These are phyloP conservation scores for Artibeus lituratus DNA, from an alignment of 2,797 vertebrate genomes.

Conservation along the genomic window DNA sequence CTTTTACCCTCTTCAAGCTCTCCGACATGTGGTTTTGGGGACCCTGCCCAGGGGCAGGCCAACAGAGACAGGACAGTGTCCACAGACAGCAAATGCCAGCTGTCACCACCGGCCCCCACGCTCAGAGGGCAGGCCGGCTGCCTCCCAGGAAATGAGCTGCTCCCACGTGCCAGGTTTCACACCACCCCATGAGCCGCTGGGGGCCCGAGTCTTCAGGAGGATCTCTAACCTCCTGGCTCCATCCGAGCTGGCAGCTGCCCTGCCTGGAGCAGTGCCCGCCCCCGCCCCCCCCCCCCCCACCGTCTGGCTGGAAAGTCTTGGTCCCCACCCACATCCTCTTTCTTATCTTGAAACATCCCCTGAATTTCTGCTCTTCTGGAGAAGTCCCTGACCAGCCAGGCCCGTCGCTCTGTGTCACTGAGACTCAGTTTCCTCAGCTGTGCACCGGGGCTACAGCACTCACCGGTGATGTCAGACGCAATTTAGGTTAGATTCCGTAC, in stretches of 20 bases:
- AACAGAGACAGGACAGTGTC: background rate
- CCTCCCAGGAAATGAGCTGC: background rate
- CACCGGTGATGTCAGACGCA: background rate
- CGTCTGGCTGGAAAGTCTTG: background rate
- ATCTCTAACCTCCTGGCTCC: background rate
- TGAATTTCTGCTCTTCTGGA: background rate
- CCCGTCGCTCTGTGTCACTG: background rate
- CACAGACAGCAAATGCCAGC: background rate
- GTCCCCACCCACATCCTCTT: background rate
- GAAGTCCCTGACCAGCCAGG: background rate
- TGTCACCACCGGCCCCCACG: background rate
- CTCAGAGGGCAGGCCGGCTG: fast-evolving
- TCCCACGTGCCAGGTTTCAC: background rate
- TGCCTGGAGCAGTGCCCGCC: too few species aligned
- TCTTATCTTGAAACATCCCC: background rate
- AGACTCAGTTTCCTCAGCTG: background rate
- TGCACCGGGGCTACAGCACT: background rate
- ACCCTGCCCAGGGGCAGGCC: background rate
- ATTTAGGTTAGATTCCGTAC: background rate
- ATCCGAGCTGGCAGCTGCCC: background rate
- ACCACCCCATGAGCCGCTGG: too few species aligned
- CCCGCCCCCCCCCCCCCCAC: fast-evolving
- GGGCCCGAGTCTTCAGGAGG: background rate
- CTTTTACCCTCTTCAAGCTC: background rate
- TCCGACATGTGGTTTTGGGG: background rate